Evolutionary conservation across 2,888 invertebrate species (phyloP), one percentile per base, ranked within the genome.

Genomic region (Andrena haemorrhoa): DNA sequence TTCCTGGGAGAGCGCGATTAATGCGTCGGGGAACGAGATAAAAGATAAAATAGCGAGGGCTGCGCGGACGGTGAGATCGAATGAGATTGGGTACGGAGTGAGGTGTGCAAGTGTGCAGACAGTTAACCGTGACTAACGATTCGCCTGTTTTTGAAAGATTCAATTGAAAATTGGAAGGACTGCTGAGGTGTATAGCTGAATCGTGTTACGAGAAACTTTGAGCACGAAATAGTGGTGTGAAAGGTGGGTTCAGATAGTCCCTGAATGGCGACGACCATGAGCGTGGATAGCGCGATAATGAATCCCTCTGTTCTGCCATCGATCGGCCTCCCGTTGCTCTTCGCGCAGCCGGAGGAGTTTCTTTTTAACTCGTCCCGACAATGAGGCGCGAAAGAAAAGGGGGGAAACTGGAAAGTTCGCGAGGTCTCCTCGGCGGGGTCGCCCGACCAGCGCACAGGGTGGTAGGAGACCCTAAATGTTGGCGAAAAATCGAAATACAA

Each of bases 361-460:
- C 83, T 80, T 84, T 83, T 77, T 83, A 76, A 83, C 83, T 72
- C 61, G 74, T 83, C 60, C 53, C 76, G 83, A 80, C 80, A 83
- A 83, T 80, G 76, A 80, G 76, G 68, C 74, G 73, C 73, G 83
- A 80, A 69, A 51, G 73, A 80, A 84, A 69, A 26, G 58, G 41
- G 20, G n/a, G 35, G 47, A 56, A 75, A 69, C 58, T 65, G 58
- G 79, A 75, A 75, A 66, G 75, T 75, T 74, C 68, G 53, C 71
- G 72, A 82, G 63, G 64, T 41, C 61, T 69, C 53, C 23, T 31
- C 49, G 47, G 53, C 47, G 41, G 16, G 35, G 60, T 65, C 29
- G 35, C 31, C 49, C 41, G 49, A 49, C 26, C 56, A 56, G 47
- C 47, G 23, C 23, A 23, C 23, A 23, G 23, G 0, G 23, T 0